Conservation (phyloP, 1,140 invertebrate species). For the Drosophila chauvacae region DNA sequence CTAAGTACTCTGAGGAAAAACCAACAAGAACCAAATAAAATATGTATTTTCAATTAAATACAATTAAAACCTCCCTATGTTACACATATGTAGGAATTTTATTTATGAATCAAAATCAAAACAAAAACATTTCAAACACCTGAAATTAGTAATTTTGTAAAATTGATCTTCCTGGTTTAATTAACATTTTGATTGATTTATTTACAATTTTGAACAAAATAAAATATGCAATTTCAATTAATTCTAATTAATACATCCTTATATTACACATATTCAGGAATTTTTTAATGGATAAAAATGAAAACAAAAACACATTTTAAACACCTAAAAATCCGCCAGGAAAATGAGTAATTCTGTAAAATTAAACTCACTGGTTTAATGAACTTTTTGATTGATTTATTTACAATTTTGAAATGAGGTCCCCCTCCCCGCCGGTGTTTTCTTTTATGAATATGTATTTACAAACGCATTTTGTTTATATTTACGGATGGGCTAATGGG, state of each 20-base stretch:
- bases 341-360: background rate
- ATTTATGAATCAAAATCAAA: slow-evolving; percentile 1
- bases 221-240: background rate
- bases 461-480: slow-evolving; percentile 30
- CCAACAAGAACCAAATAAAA: background rate
- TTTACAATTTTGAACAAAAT: slow-evolving; percentile 5
- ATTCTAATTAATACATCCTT: background rate
- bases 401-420: slow-evolving; percentile 9
- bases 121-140: background rate
- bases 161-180: slow-evolving; percentile 7
- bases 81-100: background rate
- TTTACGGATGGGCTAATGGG: slow-evolving; percentile 25
- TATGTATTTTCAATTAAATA: background rate
- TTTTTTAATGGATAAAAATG: background rate
- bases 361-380: slow-evolving; percentile 10
- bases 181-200: slow-evolving; percentile 26
- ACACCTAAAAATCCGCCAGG: background rate
- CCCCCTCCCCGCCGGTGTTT: background rate
- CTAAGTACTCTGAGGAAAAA: background rate
- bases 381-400: slow-evolving; percentile 30
- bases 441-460: slow-evolving; percentile 17
- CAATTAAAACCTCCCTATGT: background rate
- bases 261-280: background rate
- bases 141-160: background rate
- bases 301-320: background rate